Percentiles rank a stretch among this genome's conserved stretches.
Evolutionary conservation across 2,113 vertebrate genomes (phyloP).

Genomic region (Anser brachyrhynchus): DNA sequence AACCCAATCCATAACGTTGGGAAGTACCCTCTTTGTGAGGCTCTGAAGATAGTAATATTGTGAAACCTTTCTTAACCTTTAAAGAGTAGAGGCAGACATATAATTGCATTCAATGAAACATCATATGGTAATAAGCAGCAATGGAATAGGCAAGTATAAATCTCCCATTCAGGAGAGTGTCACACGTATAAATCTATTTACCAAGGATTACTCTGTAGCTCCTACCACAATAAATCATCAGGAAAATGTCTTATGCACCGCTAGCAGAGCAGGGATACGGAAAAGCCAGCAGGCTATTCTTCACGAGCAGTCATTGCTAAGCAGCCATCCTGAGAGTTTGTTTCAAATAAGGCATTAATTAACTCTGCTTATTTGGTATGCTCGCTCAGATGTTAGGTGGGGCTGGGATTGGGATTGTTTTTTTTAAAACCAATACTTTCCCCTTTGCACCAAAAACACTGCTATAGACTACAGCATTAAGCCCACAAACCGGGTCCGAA

Average conservation of each 20-base stretch:
- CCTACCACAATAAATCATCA: constrained; percentile 38
- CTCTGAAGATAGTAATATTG: background rate
- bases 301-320: background rate
- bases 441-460: background rate
- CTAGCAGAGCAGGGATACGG: background rate
- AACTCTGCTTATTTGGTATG: background rate
- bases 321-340: background rate
- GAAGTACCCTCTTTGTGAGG: background rate
- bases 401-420: background rate
- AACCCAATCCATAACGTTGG: background rate
- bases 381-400: background rate
- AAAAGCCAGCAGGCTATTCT: background rate
- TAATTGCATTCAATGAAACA: constrained; percentile 42
- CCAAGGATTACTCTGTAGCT: constrained; percentile 31
- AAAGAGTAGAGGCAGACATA: constrained; percentile 15
- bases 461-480: background rate
- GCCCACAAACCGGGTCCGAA: background rate
- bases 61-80: background rate
- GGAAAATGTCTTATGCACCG: background rate
- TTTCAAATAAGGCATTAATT: background rate
- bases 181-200: constrained; percentile 61
- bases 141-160: constrained; percentile 43
- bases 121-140: constrained; percentile 58
- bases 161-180: constrained; percentile 49
- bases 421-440: background rate